Evolutionary conservation across 2,888 invertebrate genomes (phyloP), one percentile per base, ranked within the genome.

Genomic region (Neoitamus cyanurus): DNA sequence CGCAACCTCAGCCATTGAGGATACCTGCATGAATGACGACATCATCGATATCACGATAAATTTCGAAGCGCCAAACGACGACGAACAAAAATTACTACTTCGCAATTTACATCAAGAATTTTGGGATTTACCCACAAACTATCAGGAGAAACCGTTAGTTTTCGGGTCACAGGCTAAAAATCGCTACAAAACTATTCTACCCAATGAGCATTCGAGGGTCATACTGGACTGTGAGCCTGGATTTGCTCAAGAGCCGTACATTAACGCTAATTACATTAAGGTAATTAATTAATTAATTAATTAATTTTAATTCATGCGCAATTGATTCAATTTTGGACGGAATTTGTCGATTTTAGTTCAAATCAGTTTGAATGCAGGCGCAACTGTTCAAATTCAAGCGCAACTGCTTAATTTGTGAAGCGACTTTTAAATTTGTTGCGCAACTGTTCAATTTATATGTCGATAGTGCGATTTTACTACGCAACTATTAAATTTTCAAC

Each of bases 221-320:
- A 93, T 95, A 70, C 90, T 98, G 87, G 90, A 92, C n/a, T 88
- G 90, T 0, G 92, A 92, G n/a, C 93, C 93, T 20, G 90, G 90
- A 86, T 90, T 91, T 58, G 91, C 91, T 86, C 92, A 93, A 5
- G 95, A 96, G 89, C 94, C 94, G 85, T 98, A 98, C 89, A 97
- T 98, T 85, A 98, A 98, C 92, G 98, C 98, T 88, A 98, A 98
- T 92, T 98, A 96, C 90, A 96, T 98, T 87, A 95, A 96, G 93
- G 97, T 97, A 89, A 42, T n/a, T n/a, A n/a, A n/a, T n/a, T n/a
- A n/a, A n/a, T n/a, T n/a, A n/a, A n/a, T n/a, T n/a, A n/a, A n/a
- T n/a, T n/a, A n/a, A n/a, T n/a, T n/a, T n/a, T n/a, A n/a, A n/a
- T n/a, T n/a, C n/a, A n/a, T n/a, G n/a, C n/a, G n/a, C n/a, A n/a